Base-by-base conservation (phyloP, 2,797 vertebrate species). In the Oryzias sinensis region DNA sequence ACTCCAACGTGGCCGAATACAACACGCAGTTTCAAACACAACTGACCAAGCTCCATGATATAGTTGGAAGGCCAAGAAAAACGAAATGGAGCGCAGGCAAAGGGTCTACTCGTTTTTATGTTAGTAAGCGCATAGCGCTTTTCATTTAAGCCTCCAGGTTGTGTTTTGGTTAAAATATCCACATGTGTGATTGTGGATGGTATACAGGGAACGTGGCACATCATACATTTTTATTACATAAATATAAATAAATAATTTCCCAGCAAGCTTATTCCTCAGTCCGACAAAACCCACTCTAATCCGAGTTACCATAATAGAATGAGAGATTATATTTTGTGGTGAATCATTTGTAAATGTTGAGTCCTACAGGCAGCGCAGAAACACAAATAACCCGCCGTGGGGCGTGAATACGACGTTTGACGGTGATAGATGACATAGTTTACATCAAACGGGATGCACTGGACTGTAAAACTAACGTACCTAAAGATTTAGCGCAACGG, bases 41-140 rank as follows among this genome's bases (percentile, higher is more conserved):
- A 20, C n/a, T 42, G 56, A 70, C 64, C 65, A 74, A 82, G 78
- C 85, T 87, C 85, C 88, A 87, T 90, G 87, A 88, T 87, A 65
- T 70, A 68, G 76, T 65, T 74, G 65, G 70, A 79, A 60, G 68
- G 81, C 58, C 62, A 54, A 77, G 87, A 70, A 81, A 81, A 80
- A 90, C 78, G 85, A 89, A 90, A 90, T 88, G 84, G 88, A 88
- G 88, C 84, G 80, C 82, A 65, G 59, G 18, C 57, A n/a, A 6
- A 33, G 46, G 72, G 59, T 71, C 70, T 49, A 49, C 62, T 89
- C 40, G 77, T 67, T 88, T 85, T 68, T 1, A 14, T 11, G 14
- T 20, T 8, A 6, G 0, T 0, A 5, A 5, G 37, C 55, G 14
- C 6, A 4, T n/a, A 2, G 7, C 15, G 1, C 15, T 16, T 47